Conservation (phyloP, 2,888 invertebrate genomes). For the Platypus cylindrus region DNA sequence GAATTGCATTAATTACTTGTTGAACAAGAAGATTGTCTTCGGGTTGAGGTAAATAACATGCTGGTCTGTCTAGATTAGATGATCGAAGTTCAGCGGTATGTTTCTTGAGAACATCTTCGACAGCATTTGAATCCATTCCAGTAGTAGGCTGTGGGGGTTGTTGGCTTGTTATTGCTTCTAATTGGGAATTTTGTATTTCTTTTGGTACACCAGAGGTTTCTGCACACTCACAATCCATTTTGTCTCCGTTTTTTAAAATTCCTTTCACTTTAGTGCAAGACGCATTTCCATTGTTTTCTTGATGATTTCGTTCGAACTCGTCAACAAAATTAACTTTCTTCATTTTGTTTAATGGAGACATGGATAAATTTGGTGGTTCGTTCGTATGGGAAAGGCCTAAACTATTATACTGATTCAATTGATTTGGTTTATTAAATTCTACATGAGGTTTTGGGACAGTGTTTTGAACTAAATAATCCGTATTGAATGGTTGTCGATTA, state of each 20-base stretch:
- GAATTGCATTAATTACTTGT: conserved; percentile 16
- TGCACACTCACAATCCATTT: too few relatives aligned
- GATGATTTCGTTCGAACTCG: too few relatives aligned
- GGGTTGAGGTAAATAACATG: conserved; percentile 44
- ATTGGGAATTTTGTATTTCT: too few relatives aligned
- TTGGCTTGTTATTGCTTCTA: too few relatives aligned
- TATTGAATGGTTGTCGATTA: conserved; percentile 3
- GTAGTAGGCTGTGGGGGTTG: too few relatives aligned
- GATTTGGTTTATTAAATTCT: too few relatives aligned
- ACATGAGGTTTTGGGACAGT: conserved; percentile 24
- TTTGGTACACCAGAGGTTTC: too few relatives aligned
- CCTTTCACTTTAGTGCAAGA: background rate
- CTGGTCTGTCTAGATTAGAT: conserved; percentile 8
- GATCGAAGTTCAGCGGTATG: too few relatives aligned
- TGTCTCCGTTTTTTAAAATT: background rate
- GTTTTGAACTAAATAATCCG: conserved; percentile 17
- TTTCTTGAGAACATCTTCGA: too few relatives aligned
- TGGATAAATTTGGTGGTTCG: conserved; percentile 21
- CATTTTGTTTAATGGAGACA: conserved; percentile 15
- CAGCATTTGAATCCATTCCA: too few relatives aligned
- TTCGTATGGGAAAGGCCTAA: conserved; percentile 20
- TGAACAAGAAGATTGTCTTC: conserved; percentile 30
- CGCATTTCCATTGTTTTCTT: too few relatives aligned
- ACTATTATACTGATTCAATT: too few relatives aligned
- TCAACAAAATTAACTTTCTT: conserved; percentile 6